A percentile compares a stretch with the other conserved stretches of the same genome.
These are phyloP conservation scores for Barypeithes pellucidus DNA, from an alignment of 2,888 invertebrate species.

Conservation along the genomic window DNA sequence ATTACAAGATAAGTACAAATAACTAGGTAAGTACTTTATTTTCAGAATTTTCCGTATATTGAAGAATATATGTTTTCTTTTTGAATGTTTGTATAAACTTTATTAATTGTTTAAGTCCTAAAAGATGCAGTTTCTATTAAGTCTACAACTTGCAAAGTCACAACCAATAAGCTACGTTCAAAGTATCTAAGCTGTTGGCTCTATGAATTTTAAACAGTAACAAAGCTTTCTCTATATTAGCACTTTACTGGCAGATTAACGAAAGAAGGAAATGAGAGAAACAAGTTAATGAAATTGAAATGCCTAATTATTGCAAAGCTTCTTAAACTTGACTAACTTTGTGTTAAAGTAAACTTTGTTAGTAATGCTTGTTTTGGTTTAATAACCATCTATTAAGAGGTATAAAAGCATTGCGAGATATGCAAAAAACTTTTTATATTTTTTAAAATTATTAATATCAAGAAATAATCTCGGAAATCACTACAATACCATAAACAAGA, in stretches of 20 bases:
- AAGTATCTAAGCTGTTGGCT: background rate
- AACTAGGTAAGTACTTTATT: no score
- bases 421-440: no score
- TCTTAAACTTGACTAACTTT: slow-evolving; percentile 34
- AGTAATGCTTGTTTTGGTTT: slow-evolving; percentile 23
- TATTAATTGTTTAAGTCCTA: no score
- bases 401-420: no score
- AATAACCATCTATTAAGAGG: background rate
- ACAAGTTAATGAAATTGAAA: slow-evolving; percentile 49
- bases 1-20: no score
- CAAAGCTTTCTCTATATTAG: slow-evolving; percentile 31
- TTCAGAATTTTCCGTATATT: no score
- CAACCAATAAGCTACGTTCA: background rate
- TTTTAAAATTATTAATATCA: no score
- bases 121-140: background rate
- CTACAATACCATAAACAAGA: no score
- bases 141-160: background rate
- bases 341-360: slow-evolving; percentile 38
- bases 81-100: no score
- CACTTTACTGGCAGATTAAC: slow-evolving; percentile 38
- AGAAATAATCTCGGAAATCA: no score
- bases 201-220: slow-evolving; percentile 22
- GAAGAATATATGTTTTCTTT: no score
- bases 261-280: slow-evolving; percentile 42
- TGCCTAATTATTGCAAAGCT: slow-evolving; percentile 42